A percentile compares a stretch with the other conserved stretches of the same genome.
These are phyloP conservation scores for Stegophylla sp. DNA, from an alignment of 2,888 invertebrate species.

Conservation along the genomic window DNA sequence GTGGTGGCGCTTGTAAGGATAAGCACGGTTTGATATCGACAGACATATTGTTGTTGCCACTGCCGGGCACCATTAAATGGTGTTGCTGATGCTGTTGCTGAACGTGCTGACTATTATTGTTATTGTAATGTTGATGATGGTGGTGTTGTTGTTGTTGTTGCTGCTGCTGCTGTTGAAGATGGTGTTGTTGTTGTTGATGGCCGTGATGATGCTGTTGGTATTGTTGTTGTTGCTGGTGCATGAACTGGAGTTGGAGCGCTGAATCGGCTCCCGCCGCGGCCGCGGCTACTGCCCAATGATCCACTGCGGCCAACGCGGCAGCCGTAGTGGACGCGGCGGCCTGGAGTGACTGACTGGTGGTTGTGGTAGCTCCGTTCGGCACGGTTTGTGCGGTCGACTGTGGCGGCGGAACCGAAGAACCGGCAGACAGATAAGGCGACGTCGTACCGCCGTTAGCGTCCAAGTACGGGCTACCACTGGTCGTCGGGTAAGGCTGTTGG, in stretches of 20 bases:
- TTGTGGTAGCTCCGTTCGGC: slow-evolving; percentile 62
- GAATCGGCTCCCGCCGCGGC: slow-evolving; percentile 27
- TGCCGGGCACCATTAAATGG: slow-evolving; percentile 35
- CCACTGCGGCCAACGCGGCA: slow-evolving; percentile 34
- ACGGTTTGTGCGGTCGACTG: slow-evolving; percentile 69
- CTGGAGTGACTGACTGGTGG: slow-evolving; percentile 21
- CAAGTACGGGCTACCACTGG: slow-evolving; percentile 53
- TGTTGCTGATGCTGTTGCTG: slow-evolving; percentile 38
- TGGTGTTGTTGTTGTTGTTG: slow-evolving; percentile 31
- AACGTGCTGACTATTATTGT: slow-evolving; percentile 33
- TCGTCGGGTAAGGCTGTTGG: slow-evolving; percentile 41
- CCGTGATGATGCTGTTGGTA: slow-evolving; percentile 22
- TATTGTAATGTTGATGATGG: slow-evolving; percentile 27
- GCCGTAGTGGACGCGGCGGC: slow-evolving; percentile 21
- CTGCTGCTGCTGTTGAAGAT: slow-evolving; percentile 33
- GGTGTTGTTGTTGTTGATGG: slow-evolving; percentile 12
- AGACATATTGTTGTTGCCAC: slow-evolving; percentile 41
- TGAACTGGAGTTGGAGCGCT: slow-evolving; percentile 34
- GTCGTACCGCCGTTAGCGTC: slow-evolving; percentile 29
- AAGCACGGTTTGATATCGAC: slow-evolving; percentile 50
- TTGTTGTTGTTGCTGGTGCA: slow-evolving; percentile 49
- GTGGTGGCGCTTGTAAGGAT: slow-evolving; percentile 23
- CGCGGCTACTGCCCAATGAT: slow-evolving; percentile 17
- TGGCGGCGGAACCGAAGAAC: slow-evolving; percentile 68
- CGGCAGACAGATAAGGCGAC: slow-evolving; percentile 30